A percentile compares a stretch with the other conserved stretches of the same genome.
These are phyloP conservation scores for Calycopis cecrops DNA, from an alignment of 1,140 invertebrate genomes.

Conservation along the genomic window DNA sequence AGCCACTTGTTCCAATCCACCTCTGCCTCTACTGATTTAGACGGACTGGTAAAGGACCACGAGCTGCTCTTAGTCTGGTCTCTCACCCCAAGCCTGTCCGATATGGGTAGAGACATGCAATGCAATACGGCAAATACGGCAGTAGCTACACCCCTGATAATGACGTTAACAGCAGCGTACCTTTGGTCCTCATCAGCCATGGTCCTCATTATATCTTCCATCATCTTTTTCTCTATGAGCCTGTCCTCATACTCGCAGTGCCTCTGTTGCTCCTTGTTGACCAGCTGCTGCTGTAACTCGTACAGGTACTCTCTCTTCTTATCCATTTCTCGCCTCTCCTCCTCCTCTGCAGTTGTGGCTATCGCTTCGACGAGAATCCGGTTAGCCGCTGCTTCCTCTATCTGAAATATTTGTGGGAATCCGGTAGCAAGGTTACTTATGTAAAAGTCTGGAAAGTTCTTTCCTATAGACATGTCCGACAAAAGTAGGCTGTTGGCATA, in stretches of 20 bases:
- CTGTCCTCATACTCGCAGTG: constrained; percentile 53
- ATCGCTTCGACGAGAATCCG: constrained; percentile 32
- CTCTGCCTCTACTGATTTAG: no score
- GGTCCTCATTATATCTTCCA: constrained; percentile 51
- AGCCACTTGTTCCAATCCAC: no score
- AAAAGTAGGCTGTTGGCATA: no score
- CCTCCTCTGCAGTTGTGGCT: constrained; percentile 30
- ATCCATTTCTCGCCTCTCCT: constrained; percentile 35
- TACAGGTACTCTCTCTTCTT: constrained; percentile 32
- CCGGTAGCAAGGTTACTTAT: no score
- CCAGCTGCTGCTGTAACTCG: constrained; percentile 55
- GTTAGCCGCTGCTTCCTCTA: constrained; percentile 42
- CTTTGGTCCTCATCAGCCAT: constrained; percentile 49
- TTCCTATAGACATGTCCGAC: no score
- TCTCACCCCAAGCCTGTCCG: no score
- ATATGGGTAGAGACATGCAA: no score
- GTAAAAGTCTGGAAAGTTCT: no score
- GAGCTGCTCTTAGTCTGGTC: no score
- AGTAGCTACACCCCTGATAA: not conserved
- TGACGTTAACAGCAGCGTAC: constrained; percentile 8
- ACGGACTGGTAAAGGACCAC: no score
- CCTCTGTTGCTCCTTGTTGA: constrained; percentile 37
- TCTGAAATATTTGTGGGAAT: constrained; percentile 27
- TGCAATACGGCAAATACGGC: no score
- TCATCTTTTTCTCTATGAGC: constrained; percentile 56